These are phyloP conservation scores for Noctua janthe DNA, from an alignment of 2,888 invertebrate species.

Conservation along the genomic window DNA sequence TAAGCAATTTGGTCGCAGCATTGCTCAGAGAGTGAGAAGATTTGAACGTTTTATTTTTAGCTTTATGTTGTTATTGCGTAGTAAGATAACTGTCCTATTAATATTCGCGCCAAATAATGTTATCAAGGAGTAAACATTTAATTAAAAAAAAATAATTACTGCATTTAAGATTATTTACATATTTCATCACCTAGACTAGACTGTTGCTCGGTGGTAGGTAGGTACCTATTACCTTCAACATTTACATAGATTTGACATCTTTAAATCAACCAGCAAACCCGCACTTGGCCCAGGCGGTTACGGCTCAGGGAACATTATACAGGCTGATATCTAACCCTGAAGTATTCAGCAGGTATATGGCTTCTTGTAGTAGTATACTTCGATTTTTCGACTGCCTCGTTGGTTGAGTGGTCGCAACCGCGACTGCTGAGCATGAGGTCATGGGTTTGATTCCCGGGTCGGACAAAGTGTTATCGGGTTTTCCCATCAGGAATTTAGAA, in stretches of 20 bases:
- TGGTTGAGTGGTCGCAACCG: neutral
- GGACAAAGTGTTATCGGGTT: neutral
- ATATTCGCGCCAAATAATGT: neutral
- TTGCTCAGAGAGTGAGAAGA: neutral
- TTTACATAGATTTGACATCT: neutral
- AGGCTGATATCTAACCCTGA: neutral
- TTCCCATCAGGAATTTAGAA: neutral
- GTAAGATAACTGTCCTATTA: constrained; percentile 3
- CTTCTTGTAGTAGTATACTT: neutral
- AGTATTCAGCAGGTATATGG: neutral
- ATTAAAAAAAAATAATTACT: neutral
- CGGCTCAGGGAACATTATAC: neutral
- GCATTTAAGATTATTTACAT: constrained; percentile 3
- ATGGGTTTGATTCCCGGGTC: no score
- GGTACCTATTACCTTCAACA: neutral
- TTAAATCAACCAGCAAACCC: neutral
- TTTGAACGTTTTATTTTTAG: constrained; percentile 17
- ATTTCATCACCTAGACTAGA: constrained; percentile 3
- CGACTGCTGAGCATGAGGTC: neutral
- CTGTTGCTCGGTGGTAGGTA: neutral
- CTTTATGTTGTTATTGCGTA: constrained; percentile 9
- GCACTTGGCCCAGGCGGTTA: neutral
- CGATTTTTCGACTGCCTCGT: no score
- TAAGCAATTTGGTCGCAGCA: neutral
- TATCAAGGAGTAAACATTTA: neutral